Base-by-base conservation (phyloP, 2,888 invertebrate species). In the Syritta pipiens region DNA sequence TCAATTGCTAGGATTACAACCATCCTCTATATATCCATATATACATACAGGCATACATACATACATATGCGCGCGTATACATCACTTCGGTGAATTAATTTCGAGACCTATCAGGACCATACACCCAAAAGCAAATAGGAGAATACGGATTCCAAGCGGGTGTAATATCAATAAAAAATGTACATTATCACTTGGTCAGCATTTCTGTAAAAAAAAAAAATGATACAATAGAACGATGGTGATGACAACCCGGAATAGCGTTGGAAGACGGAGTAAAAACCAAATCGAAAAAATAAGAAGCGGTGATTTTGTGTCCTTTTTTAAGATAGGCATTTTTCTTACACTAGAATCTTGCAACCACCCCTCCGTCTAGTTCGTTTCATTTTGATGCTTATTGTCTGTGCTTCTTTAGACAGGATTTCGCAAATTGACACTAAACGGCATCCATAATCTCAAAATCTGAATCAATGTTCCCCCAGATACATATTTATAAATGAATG, bases 391-490 rank as follows among this genome's bases (percentile, higher is more conserved):
- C 35, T 60, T 55, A 55, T 75, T 71, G 65, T 59, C 59, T 59
- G 74, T 42, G 53, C 44, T 55, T 81, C 67, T 75, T 67, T 62
- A 42, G 76, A 69, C 65, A 76, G 69, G 76, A 76, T 74, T 72
- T 63, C 35, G 81, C 82, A 82, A 82, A 82, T 82, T 82, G 81
- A 82, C 82, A 82, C 82, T 82, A 82, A 82, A 81, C 77, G 69
- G 60, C 81, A 53, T 59, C 76, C 71, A 81, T 76, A 75, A 81
- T 75, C 75, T 72, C 20, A 63, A 81, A 75, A 69, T 69, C 75
- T 75, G 59, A 76, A 65, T 68, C 74, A 79, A 67, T 67, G 67
- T 68, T 72, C 74, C 67, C 72, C 62, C 67, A 79, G 74, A 53
- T 53, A 63, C 51, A 63, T 71, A 65, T 71, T 67, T 79, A 67